phyloP scores from a whole-genome alignment of 2,113 vertebrate species.

The Boulengerochromis microlepis region DNA sequence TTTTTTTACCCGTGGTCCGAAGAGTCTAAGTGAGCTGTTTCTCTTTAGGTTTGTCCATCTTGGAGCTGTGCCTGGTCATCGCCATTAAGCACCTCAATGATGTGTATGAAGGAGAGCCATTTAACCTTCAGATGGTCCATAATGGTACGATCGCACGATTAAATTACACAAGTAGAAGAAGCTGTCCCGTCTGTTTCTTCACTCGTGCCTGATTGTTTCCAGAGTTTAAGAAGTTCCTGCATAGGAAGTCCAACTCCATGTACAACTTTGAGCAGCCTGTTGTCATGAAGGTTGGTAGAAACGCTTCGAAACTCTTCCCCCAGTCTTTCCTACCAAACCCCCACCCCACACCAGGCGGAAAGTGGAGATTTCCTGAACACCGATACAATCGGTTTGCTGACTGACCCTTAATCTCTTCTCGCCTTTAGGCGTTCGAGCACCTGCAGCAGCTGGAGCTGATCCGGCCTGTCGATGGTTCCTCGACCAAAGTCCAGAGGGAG shows the following conservation, averaged over 20 bases:
- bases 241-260: constrained; percentile 87
- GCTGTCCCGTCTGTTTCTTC: not conserved
- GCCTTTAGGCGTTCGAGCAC: constrained; percentile 88
- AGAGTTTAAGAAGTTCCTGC: constrained; percentile 98
- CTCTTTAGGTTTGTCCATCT: constrained; percentile 82
- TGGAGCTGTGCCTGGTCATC: constrained; percentile 94
- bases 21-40: not conserved
- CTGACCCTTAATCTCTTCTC: not conserved
- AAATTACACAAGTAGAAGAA: not conserved
- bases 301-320: not conserved
- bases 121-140: constrained; percentile 98
- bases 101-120: constrained; percentile 89
- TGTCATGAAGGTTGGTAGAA: constrained; percentile 84
- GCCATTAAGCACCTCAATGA: constrained; percentile 97
- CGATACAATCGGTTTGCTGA: not conserved
- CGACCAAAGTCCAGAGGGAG: constrained; percentile 78
- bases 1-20: accelerated
- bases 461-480: constrained; percentile 74
- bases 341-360: not conserved
- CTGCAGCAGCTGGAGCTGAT: constrained; percentile 89
- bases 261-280: constrained; percentile 93
- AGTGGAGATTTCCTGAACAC: not conserved
- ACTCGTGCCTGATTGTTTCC: not conserved
- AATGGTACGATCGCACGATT: constrained; percentile 73
- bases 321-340: not conserved